Evolutionary conservation across 2,888 invertebrate genomes (phyloP).

Genomic region (Monochamus alternatus): DNA sequence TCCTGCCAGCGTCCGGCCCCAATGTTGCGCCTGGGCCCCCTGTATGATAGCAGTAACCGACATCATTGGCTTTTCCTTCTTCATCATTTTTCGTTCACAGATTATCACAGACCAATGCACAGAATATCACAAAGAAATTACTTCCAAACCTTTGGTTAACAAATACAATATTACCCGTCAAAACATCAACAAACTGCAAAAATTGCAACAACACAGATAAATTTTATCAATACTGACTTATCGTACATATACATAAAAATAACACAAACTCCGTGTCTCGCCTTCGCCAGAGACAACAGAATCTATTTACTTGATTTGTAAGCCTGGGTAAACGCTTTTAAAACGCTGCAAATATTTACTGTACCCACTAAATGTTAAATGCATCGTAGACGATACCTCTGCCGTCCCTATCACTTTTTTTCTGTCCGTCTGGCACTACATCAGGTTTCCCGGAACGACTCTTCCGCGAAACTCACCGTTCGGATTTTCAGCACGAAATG

Average conservation of each 20-base stretch:
- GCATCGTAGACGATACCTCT: slow-evolving; percentile 30
- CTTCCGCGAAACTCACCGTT: slow-evolving; percentile 16
- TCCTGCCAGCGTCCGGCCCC: slow-evolving; percentile 76
- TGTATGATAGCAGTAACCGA: slow-evolving; percentile 88
- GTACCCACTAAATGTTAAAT: slow-evolving; percentile 15
- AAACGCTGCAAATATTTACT: slow-evolving; percentile 40
- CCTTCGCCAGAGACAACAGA: slow-evolving; percentile 24
- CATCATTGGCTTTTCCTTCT: slow-evolving; percentile 91
- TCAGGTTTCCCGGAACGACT: slow-evolving; percentile 26
- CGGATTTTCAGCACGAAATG: slow-evolving; percentile 62
- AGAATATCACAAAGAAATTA: slow-evolving; percentile 38
- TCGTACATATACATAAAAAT: slow-evolving; percentile 26
- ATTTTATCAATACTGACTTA: slow-evolving; percentile 38
- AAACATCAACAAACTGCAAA: slow-evolving; percentile 44
- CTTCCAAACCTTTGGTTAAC: slow-evolving; percentile 43
- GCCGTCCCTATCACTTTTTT: slow-evolving; percentile 25
- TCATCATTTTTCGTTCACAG: slow-evolving; percentile 76
- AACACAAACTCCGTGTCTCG: slow-evolving; percentile 8
- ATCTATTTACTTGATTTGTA: slow-evolving; percentile 30
- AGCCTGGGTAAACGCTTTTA: slow-evolving; percentile 38
- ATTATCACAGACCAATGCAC: slow-evolving; percentile 53
- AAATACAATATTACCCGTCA: slow-evolving; percentile 37
- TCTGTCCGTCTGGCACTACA: slow-evolving; percentile 31
- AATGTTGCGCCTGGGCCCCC: slow-evolving; percentile 77
- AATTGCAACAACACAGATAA: slow-evolving; percentile 39